Evolutionary conservation across 2,888 invertebrate species (phyloP).

Genomic region (Molanna angustata): DNA sequence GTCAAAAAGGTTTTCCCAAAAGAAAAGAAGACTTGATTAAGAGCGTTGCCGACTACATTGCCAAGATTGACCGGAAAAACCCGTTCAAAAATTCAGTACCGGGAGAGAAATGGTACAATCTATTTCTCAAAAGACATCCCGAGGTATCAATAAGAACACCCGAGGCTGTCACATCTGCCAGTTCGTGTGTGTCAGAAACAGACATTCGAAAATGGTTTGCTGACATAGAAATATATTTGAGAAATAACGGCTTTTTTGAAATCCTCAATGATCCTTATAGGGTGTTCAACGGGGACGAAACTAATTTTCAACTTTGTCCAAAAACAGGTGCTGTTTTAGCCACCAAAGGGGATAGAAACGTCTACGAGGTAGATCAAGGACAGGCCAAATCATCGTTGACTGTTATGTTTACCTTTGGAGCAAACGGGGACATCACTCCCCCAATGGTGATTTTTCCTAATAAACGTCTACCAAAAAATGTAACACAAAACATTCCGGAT

Average conservation of each 20-base stretch:
- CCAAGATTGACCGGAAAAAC: neutral
- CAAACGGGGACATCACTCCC: neutral
- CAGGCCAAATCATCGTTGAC: slow-evolving; percentile 4
- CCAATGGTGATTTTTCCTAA: slow-evolving; percentile 1
- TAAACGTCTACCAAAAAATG: neutral
- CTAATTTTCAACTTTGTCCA: slow-evolving; percentile 2
- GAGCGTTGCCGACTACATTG: neutral
- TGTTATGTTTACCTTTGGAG: slow-evolving; percentile 3
- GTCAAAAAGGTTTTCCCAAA: neutral
- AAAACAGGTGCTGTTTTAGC: slow-evolving; percentile 2
- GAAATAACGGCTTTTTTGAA: neutral
- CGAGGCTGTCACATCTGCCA: neutral
- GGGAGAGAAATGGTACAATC: neutral
- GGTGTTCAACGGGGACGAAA: neutral
- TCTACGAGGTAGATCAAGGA: neutral
- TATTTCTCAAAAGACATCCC: slow-evolving; percentile 1
- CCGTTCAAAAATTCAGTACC: neutral
- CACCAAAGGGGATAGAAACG: neutral
- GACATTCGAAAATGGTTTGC: slow-evolving; percentile 3
- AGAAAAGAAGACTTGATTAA: neutral
- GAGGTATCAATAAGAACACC: neutral
- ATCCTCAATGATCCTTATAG: neutral
- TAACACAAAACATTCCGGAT: neutral
- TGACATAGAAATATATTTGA: slow-evolving; percentile 1
- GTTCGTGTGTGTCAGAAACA: slow-evolving; percentile 1